phyloP scores from a whole-genome alignment of 2,797 vertebrate genomes.

The Knipowitschia caucasica region DNA sequence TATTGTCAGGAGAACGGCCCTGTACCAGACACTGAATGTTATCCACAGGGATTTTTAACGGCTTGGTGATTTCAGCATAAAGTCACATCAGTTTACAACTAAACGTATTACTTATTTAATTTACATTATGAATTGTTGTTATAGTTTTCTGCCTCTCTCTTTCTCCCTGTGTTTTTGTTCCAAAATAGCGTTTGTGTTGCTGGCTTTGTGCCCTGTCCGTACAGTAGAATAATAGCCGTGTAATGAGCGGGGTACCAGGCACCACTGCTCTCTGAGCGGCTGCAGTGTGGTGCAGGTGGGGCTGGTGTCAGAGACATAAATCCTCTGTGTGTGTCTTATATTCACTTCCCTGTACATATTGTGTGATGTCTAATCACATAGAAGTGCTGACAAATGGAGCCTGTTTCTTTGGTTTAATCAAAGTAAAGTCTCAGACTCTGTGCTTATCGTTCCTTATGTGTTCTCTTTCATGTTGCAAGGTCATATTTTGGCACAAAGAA shows the following conservation, averaged over 20 bases:
- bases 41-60: background rate
- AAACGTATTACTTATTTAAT: conserved; percentile 40
- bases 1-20: conserved; percentile 3
- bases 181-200: conserved; percentile 23
- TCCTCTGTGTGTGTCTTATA: conserved; percentile 31
- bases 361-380: conserved; percentile 50
- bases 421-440: conserved; percentile 40
- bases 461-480: conserved; percentile 22
- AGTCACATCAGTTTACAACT: conserved; percentile 5
- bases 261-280: conserved; percentile 50
- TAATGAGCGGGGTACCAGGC: conserved; percentile 73
- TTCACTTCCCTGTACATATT: conserved; percentile 7
- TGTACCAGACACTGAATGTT: conserved; percentile 1
- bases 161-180: conserved; percentile 27
- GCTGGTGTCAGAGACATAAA: conserved; percentile 56
- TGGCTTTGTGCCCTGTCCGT: conserved; percentile 37
- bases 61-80: background rate
- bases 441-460: background rate
- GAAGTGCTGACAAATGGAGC: conserved; percentile 59
- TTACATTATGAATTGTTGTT: conserved; percentile 27
- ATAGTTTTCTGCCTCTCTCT: conserved; percentile 24
- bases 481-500: background rate
- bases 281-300: conserved; percentile 42
- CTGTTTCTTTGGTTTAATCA: conserved; percentile 57
- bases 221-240: conserved; percentile 49